Base-by-base conservation (phyloP, 2,797 vertebrate species). In the Hipposideros larvatus region DNA sequence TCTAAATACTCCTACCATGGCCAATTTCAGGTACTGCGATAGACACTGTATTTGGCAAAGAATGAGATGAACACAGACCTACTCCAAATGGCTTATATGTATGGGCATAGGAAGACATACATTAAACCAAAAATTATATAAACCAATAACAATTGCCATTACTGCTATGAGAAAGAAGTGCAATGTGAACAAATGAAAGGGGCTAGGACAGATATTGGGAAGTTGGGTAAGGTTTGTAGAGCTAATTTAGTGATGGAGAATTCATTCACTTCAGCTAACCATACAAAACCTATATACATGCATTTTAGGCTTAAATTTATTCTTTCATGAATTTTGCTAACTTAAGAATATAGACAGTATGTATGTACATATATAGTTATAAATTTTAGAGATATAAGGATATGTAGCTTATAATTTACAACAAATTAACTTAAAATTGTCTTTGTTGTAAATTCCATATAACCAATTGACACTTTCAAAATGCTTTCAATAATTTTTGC, bases 361-460 rank as follows among this genome's bases (percentile, higher is more conserved):
- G 10, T 55, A 37, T 51, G 0, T 51, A 18, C 51, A 0, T 41
- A 55, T 55, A 37, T 66, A 57, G 2, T 71, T 90, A 92, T 34
- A 70, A 55, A 86, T 91, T 74, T 84, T 57, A 80, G 11, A 51
- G 16, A 57, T 65, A 53, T 57, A 86, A 91, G 10, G 4, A 77
- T 70, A 70, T 86, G 9, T n/a, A 55, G 26, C 7, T 41, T 65
- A 10, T 2, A 84, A 34, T 55, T 95, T 87, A 59, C 0, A 91
- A 91, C 34, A 85, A 68, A 55, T 43, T 37, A 37, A 37, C 37
- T 37, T 51, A 53, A 5, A 84, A 26, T 84, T 68, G 37, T 63
- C 13, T 91, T 77, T 95, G n/a, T 57, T 91, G 3, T 77, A 91
- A 55, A 82, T 92, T 91, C 48, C 37, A n/a, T 11, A 75, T 46